Percentiles rank a stretch among this genome's conserved stretches.
phyloP scores from a whole-genome alignment of 1,140 invertebrate species.

The Plectus sambesii region DNA sequence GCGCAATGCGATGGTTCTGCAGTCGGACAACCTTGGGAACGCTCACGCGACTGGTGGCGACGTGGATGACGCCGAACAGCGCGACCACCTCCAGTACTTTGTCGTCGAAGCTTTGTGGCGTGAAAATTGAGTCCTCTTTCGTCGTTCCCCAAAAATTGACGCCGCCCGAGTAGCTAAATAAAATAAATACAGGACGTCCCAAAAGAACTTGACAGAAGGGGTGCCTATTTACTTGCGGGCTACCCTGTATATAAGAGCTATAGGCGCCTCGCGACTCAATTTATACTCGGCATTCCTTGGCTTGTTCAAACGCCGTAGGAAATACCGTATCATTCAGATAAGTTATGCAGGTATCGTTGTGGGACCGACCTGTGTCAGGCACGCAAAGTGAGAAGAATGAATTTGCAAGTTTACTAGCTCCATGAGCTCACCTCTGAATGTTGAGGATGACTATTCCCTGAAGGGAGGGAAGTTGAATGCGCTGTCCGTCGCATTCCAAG shows the following conservation, averaged over 20 bases:
- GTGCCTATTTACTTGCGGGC: too few relatives aligned
- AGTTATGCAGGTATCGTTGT: too few relatives aligned
- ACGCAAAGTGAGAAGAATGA: not conserved
- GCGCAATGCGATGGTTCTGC: conserved; percentile 89
- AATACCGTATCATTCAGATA: too few relatives aligned
- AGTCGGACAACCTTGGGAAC: conserved; percentile 75
- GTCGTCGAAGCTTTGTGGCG: conserved; percentile 80
- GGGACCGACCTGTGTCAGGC: too few relatives aligned
- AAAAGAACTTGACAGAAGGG: too few relatives aligned
- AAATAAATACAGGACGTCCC: conserved; percentile 14
- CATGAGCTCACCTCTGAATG: conserved; percentile 64
- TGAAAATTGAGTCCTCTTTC: conserved; percentile 72
- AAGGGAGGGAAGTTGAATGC: conserved; percentile 76
- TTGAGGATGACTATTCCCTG: conserved; percentile 94
- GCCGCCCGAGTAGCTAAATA: conserved; percentile 79
- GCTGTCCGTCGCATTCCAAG: conserved; percentile 77
- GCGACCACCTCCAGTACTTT: conserved; percentile 80
- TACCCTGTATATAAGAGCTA: too few relatives aligned
- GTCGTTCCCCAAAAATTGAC: conserved; percentile 95
- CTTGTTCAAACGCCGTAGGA: too few relatives aligned
- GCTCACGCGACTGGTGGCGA: conserved; percentile 69
- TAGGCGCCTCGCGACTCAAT: too few relatives aligned
- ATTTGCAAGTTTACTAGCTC: not conserved
- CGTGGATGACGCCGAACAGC: conserved; percentile 88
- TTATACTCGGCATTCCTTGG: too few relatives aligned